A percentile compares a stretch with the other conserved stretches of the same genome.
Evolutionary conservation across 2,797 vertebrate genomes (phyloP).

Genomic region (Anisognathus igniventris): DNA sequence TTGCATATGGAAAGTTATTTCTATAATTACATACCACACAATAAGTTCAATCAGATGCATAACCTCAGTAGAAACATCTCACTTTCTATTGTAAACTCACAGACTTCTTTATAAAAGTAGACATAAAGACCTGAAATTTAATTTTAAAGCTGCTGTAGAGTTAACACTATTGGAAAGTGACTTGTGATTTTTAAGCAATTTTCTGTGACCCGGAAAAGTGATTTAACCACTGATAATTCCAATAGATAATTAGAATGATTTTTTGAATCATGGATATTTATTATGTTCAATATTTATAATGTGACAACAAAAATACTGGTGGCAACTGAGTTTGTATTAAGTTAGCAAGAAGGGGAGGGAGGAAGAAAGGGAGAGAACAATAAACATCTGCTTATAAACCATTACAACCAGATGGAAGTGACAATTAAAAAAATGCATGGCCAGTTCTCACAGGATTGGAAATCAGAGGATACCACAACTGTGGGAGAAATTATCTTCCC

Average conservation of each 20-base stretch:
- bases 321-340: background rate
- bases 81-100: background rate
- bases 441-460: constrained; percentile 14
- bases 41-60: background rate
- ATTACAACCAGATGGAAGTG: constrained; percentile 22
- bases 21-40: background rate
- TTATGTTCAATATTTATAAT: background rate
- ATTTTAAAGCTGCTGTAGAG: background rate
- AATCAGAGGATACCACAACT: background rate
- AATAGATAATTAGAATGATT: background rate
- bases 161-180: background rate
- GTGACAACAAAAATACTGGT: background rate
- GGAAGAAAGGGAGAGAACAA: background rate
- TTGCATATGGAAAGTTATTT: background rate
- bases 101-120: background rate
- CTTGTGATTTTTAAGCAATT: background rate
- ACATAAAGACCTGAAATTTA: background rate
- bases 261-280: background rate
- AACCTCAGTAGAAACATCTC: background rate
- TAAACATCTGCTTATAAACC: constrained; percentile 1
- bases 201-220: background rate
- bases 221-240: background rate
- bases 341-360: background rate
- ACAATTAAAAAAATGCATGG: constrained; percentile 10
- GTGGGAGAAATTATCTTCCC: constrained; percentile 27